Base-by-base conservation (phyloP, 2,797 vertebrate species). In the Cottoperca gobio region DNA sequence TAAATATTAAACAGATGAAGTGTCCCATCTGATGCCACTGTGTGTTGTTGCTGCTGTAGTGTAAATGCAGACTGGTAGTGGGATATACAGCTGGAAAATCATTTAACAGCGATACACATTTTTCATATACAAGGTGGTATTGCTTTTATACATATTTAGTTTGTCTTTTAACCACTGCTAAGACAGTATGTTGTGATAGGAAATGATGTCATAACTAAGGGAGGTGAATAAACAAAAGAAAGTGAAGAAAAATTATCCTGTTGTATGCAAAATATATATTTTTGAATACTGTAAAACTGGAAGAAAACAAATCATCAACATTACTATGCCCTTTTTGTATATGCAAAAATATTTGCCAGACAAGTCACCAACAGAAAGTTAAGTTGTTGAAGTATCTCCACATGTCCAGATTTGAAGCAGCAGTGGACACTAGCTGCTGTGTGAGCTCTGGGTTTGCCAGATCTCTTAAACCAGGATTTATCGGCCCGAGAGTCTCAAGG, bases 1-100 rank as follows among this genome's bases (percentile, higher is more conserved):
- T 92, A 91, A 89, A 95, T 93, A 94, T 92, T 90, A 88, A 88
- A 88, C 83, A 84, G 85, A 88, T 52, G 80, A 87, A 74, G 72
- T 85, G 90, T 94, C 90, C 90, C 91, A 55, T 88, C 81, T 93
- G 91, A 91, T 64, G 83, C 67, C 42, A 24, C 64, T 73, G 48
- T 74, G 58, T 57, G 24, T 57, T 70, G 66, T 31, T 59, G 62
- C 45, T 78, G 78, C 54, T 73, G 68, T 66, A 49, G 64, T 83
- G 85, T 68, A 73, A 63, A 78, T 73, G 54, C 58, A 82, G 13
- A 75, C 43, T 64, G 35, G 53, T 10, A 70, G 55, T 14, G 35
- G 31, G 42, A 54, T 14, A 42, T 3, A 31, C 16, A 39, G 17
- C 8, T 63, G 62, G 43, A 46, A 43, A 43, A 42, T 2, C 55